phyloP scores from a whole-genome alignment of 2,113 vertebrate species.

The Picathartes gymnocephalus region DNA sequence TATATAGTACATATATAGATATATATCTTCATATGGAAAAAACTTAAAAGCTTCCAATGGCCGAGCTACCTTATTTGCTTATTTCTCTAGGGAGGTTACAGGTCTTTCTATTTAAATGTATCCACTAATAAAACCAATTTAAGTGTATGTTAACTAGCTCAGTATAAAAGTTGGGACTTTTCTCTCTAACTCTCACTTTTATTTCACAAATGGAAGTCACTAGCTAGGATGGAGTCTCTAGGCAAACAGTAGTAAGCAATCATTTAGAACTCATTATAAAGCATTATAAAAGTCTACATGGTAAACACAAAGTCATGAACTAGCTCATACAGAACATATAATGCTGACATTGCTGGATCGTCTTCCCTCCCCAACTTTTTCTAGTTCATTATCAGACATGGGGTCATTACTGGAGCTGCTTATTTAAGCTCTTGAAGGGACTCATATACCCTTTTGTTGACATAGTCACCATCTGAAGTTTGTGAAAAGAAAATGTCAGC shows the following conservation, averaged over 20 bases:
- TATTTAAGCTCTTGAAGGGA: not conserved
- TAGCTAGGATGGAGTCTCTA: not conserved
- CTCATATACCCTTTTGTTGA: not conserved
- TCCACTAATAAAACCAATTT: not conserved
- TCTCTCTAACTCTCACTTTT: not conserved
- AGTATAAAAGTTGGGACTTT: not conserved
- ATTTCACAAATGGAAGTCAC: not conserved
- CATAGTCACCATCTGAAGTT: not conserved
- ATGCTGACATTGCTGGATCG: not conserved
- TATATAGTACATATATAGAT: not conserved
- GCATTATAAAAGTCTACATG: not conserved
- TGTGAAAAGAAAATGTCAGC: slow-evolving; percentile 7
- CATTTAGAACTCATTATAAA: not conserved
- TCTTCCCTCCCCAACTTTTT: not conserved
- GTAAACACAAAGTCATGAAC: not conserved
- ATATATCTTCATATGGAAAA: not conserved
- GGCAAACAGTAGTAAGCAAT: not conserved
- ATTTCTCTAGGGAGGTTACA: not conserved
- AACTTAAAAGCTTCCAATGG: not conserved
- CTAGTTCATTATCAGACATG: not conserved
- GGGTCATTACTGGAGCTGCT: not conserved
- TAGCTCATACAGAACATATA: not conserved
- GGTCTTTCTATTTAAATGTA: not conserved
- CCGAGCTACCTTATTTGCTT: not conserved
- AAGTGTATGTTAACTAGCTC: not conserved